A percentile compares a stretch with the other conserved stretches of the same genome.
These are phyloP conservation scores for Aphaenogaster ashmeadi DNA, from an alignment of 1,140 invertebrate species.

Conservation along the genomic window DNA sequence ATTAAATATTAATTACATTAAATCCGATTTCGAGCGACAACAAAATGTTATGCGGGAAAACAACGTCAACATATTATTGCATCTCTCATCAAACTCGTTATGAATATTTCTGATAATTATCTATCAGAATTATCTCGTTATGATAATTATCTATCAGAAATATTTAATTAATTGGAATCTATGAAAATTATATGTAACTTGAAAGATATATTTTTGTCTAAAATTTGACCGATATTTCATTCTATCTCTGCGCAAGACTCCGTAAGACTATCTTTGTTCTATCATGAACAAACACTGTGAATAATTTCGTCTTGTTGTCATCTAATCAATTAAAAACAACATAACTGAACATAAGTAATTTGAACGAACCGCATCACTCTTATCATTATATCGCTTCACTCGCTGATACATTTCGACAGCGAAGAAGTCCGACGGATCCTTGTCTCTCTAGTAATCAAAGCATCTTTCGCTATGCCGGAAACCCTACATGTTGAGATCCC, in stretches of 20 bases:
- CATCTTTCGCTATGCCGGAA: slow-evolving; percentile 58
- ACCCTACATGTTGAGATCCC: slow-evolving; percentile 76
- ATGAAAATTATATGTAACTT: not conserved
- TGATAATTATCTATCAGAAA: slow-evolving; percentile 62
- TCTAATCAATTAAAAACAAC: slow-evolving; percentile 29
- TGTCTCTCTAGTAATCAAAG: slow-evolving; percentile 60
- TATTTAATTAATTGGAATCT: not conserved
- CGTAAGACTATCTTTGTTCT: not conserved
- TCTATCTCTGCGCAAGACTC: not conserved
- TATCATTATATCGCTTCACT: slow-evolving; percentile 11
- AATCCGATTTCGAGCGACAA: not conserved
- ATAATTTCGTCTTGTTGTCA: slow-evolving; percentile 25
- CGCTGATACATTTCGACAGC: slow-evolving; percentile 35
- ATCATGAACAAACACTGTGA: slow-evolving; percentile 44
- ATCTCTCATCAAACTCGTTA: slow-evolving; percentile 47
- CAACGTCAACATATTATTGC: slow-evolving; percentile 42
- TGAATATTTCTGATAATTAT: slow-evolving; percentile 51
- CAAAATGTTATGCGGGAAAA: not conserved
- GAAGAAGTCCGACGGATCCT: slow-evolving; percentile 73
- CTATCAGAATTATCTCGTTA: no score
- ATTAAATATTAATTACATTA: not conserved
- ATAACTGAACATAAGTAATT: slow-evolving; percentile 27
- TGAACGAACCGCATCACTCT: slow-evolving; percentile 9
- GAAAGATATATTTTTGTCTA: not conserved
- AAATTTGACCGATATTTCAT: not conserved